Conservation (phyloP, 2,113 vertebrate species). For the Ochotona princeps region DNA sequence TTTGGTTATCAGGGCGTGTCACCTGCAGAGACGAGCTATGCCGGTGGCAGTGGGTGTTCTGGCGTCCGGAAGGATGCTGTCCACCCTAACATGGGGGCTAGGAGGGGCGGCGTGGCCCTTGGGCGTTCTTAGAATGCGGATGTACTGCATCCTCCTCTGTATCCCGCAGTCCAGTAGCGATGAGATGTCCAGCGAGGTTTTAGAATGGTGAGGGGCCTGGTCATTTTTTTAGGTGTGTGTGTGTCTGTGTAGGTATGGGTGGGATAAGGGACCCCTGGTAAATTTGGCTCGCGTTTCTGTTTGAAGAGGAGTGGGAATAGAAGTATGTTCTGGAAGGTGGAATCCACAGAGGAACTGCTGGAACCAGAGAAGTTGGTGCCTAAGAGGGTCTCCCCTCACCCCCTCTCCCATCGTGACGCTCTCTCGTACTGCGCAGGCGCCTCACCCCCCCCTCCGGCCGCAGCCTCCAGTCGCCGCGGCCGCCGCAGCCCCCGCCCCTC, state of each 20-base stretch:
- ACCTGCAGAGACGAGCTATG: background rate
- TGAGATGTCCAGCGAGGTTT: background rate
- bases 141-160: background rate
- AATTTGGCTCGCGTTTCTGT: slow-evolving; percentile 18
- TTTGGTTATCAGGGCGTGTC: background rate
- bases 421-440: slow-evolving; percentile 79
- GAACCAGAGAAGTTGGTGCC: slow-evolving; percentile 54
- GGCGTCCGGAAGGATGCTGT: background rate
- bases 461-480: slow-evolving; percentile 61
- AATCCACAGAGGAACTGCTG: slow-evolving; percentile 6
- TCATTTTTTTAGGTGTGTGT: background rate
- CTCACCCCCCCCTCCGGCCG: slow-evolving; percentile 15
- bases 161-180: background rate
- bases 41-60: background rate
- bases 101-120: background rate
- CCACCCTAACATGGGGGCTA: background rate
- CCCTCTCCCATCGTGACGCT: slow-evolving; percentile 69
- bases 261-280: background rate
- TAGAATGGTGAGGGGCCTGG: background rate
- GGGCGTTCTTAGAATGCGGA: background rate
- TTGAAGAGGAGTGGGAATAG: slow-evolving; percentile 24
- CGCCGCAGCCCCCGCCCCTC: slow-evolving; percentile 80
- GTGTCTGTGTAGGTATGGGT: background rate
- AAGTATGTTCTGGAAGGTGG: background rate
- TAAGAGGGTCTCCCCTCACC: slow-evolving; percentile 75